Percentiles rank a stretch among this genome's conserved stretches.
Evolutionary conservation across 2,888 invertebrate species (phyloP).

Genomic region (Sepiola atlantica): DNA sequence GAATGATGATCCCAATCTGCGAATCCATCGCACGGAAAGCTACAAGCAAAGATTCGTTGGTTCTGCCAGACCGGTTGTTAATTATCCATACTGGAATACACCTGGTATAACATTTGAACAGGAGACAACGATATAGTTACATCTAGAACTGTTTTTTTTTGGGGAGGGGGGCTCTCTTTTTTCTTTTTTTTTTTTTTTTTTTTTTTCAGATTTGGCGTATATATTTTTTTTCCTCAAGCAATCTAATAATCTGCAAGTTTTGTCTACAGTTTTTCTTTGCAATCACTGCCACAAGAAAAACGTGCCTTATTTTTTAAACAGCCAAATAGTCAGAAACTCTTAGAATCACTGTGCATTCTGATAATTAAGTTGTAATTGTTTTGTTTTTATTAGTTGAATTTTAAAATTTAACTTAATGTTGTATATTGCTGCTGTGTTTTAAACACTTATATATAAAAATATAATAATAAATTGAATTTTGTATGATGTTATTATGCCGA

Average conservation of each 20-base stretch:
- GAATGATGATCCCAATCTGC: background rate
- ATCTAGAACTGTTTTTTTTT: background rate
- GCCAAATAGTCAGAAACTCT: no score
- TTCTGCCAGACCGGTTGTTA: background rate
- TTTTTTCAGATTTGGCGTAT: background rate
- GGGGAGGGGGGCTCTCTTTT: background rate
- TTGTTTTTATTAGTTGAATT: no score
- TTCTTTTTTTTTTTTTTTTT: background rate
- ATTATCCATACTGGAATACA: background rate
- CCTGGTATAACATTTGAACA: background rate
- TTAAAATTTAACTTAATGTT: no score
- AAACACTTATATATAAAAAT: no score
- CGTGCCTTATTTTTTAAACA: no score
- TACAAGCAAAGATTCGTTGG: conserved; percentile 11
- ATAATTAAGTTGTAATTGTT: no score
- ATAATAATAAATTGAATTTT: no score
- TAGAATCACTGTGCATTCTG: no score
- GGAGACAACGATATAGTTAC: background rate
- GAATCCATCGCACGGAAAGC: conserved; percentile 32
- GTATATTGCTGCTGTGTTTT: no score
- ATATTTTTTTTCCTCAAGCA: background rate
- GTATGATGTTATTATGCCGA: no score
- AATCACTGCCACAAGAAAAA: no score
- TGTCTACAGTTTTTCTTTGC: no score
- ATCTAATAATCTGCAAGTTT: background rate